These are phyloP conservation scores for Psilanteris sp. DNA, from an alignment of 1,140 invertebrate species.

Conservation along the genomic window DNA sequence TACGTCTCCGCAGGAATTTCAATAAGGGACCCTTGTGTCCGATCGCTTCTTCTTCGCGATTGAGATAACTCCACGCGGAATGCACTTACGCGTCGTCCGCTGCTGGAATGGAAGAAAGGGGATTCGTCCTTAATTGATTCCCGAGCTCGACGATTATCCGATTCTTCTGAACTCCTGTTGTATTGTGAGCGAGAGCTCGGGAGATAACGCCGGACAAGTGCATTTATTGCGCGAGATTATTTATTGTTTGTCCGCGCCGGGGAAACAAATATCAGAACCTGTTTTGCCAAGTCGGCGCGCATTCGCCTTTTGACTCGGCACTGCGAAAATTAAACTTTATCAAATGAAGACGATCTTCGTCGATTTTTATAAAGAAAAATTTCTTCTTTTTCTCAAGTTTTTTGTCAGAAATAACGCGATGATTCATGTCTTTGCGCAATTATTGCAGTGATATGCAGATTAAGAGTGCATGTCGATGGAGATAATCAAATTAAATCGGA, in stretches of 20 bases:
- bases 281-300: constrained; percentile 14
- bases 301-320: constrained; percentile 42
- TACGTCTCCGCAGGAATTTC: constrained; percentile 67
- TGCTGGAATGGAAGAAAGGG: constrained; percentile 62
- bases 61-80: constrained; percentile 69
- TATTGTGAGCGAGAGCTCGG: constrained; percentile 51
- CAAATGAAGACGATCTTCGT: constrained; percentile 20
- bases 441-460: constrained; percentile 12
- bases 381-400: background rate
- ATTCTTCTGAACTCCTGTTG: constrained; percentile 63
- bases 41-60: constrained; percentile 66
- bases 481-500: constrained; percentile 3
- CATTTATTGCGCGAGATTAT: constrained; percentile 65
- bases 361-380: constrained; percentile 12
- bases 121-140: constrained; percentile 67
- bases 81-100: constrained; percentile 68
- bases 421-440: constrained; percentile 5
- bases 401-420: background rate
- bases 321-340: constrained; percentile 52
- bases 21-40: constrained; percentile 69
- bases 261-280: constrained; percentile 61
- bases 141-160: constrained; percentile 65
- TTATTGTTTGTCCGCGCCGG: constrained; percentile 58
- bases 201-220: constrained; percentile 63
- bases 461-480: background rate